Conservation (phyloP, 2,888 invertebrate genomes). For the Tenthredo livida region DNA sequence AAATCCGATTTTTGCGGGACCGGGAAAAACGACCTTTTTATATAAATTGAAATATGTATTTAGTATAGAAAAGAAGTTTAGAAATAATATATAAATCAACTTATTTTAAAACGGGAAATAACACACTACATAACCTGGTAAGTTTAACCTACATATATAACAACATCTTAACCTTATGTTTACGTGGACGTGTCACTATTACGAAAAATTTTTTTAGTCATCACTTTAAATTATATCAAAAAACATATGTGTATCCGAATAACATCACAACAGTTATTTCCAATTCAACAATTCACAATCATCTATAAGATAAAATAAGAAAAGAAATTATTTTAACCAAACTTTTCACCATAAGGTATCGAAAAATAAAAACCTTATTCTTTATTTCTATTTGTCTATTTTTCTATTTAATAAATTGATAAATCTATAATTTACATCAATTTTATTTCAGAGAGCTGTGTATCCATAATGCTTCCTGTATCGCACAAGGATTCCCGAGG, state of each 20-base stretch:
- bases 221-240: not conserved
- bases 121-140: not conserved
- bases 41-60: constrained; percentile 60
- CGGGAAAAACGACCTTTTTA: constrained; percentile 62
- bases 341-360: constrained; percentile 56
- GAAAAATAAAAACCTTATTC: not conserved
- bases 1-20: constrained; percentile 57
- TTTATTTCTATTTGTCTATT: too few relatives aligned
- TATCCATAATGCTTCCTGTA: constrained; percentile 86
- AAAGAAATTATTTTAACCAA: not conserved
- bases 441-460: constrained; percentile 4
- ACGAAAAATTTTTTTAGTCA: not conserved
- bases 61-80: constrained; percentile 21
- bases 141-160: not conserved
- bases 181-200: constrained; percentile 69
- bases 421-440: too few relatives aligned
- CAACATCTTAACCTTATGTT: constrained; percentile 51
- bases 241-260: not conserved
- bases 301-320: not conserved
- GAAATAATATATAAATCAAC: constrained; percentile 7
- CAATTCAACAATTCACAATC: not conserved
- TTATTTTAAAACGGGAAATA: not conserved
- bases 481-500: constrained; percentile 86
- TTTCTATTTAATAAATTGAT: too few relatives aligned
- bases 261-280: not conserved